Conservation (phyloP, 2,888 invertebrate species). For the Mythimna ferrago region DNA sequence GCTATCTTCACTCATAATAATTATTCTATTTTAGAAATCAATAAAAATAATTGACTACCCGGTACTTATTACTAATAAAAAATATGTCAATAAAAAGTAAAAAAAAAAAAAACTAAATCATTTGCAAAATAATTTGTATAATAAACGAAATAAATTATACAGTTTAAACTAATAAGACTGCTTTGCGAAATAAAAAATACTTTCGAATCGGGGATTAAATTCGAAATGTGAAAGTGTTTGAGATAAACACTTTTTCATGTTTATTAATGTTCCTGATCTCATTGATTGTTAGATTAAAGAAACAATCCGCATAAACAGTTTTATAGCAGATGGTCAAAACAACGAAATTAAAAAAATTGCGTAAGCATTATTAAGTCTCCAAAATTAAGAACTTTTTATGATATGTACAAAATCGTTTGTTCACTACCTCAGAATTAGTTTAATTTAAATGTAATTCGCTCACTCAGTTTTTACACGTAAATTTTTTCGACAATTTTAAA, state of each 20-base stretch:
- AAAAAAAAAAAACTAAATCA: conserved; percentile 36
- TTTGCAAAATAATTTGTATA: conserved; percentile 43
- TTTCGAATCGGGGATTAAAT: conserved; percentile 60
- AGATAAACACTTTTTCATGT: conserved; percentile 43
- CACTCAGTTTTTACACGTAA: too few species aligned
- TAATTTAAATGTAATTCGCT: too few species aligned
- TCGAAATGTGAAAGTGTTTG: conserved; percentile 53
- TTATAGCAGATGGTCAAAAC: neutral
- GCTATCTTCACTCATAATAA: neutral
- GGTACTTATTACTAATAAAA: conserved; percentile 6
- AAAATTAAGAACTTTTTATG: neutral
- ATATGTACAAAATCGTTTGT: neutral
- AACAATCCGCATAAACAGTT: conserved; percentile 12
- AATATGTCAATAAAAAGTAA: conserved; percentile 3
- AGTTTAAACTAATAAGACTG: conserved; percentile 36
- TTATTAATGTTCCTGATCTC: conserved; percentile 40
- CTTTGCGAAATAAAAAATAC: conserved; percentile 47
- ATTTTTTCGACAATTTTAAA: too few species aligned
- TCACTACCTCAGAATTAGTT: neutral
- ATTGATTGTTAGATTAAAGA: conserved; percentile 40
- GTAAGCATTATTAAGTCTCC: neutral
- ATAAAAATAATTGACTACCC: conserved; percentile 8
- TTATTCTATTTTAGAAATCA: conserved; percentile 2
- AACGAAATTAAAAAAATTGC: neutral
- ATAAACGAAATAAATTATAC: conserved; percentile 49